A percentile compares a stretch with the other conserved stretches of the same genome.
phyloP scores from a whole-genome alignment of 2,888 invertebrate genomes.

The Pardosa pseudoannulata region DNA sequence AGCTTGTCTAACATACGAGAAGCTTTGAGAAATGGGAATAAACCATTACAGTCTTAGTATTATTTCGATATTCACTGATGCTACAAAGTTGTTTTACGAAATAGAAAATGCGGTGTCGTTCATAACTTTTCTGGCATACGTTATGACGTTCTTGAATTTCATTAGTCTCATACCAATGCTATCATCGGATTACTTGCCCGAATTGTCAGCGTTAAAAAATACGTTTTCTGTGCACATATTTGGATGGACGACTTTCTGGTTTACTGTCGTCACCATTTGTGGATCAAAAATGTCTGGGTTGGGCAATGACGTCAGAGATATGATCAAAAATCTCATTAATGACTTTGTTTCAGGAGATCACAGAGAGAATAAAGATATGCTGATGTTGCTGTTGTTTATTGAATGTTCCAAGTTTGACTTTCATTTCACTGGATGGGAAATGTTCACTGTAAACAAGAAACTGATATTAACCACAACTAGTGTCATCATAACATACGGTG shows the following conservation, averaged over 20 bases:
- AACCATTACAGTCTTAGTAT: not conserved
- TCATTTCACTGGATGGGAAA: slow-evolving; percentile 31
- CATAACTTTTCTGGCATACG: slow-evolving; percentile 20
- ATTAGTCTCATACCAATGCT: slow-evolving; percentile 22
- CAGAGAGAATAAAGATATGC: not conserved
- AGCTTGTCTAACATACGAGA: not conserved
- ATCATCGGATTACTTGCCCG: not conserved
- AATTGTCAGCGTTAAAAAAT: not conserved
- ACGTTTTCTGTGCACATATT: slow-evolving; percentile 13
- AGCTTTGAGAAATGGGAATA: not conserved
- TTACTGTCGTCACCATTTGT: slow-evolving; percentile 20
- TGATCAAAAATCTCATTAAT: slow-evolving; percentile 16
- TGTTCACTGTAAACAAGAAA: slow-evolving; percentile 36
- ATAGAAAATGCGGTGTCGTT: slow-evolving; percentile 34
- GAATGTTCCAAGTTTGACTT: slow-evolving; percentile 18
- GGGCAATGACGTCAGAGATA: not conserved
- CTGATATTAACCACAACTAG: slow-evolving; percentile 38
- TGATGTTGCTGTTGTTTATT: slow-evolving; percentile 21
- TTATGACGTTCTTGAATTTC: slow-evolving; percentile 24
- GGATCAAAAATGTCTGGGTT: slow-evolving; percentile 19
- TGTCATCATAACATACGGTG: slow-evolving; percentile 42
- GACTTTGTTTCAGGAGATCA: not conserved
- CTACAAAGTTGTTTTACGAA: not conserved
- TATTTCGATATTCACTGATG: not conserved
- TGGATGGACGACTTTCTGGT: slow-evolving; percentile 31